Evolutionary conservation across 2,113 vertebrate species (phyloP).

Genomic region (Siniperca chuatsi): DNA sequence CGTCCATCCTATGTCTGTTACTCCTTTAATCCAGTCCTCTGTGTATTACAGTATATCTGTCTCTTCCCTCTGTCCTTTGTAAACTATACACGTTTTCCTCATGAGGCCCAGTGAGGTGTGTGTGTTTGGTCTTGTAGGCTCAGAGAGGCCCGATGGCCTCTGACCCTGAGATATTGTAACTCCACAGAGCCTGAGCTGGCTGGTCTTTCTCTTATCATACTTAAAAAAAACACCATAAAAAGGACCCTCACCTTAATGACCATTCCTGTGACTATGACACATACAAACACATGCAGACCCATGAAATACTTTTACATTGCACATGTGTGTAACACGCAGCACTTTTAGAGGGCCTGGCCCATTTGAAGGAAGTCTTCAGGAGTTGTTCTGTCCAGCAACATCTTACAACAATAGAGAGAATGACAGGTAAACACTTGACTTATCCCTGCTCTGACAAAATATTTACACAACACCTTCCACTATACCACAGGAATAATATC

Average conservation of each 20-base stretch:
- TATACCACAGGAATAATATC: not conserved
- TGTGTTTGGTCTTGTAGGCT: constrained; percentile 24
- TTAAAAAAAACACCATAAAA: constrained; percentile 31
- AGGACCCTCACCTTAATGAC: constrained; percentile 19
- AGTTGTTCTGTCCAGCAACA: constrained; percentile 1
- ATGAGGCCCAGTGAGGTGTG: not conserved
- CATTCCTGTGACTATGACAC: not conserved
- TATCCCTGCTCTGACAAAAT: constrained; percentile 30
- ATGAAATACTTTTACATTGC: not conserved
- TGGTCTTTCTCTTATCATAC: constrained; percentile 35
- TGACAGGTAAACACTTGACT: constrained; percentile 13
- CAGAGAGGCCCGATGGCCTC: constrained; percentile 33
- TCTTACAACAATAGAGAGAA: constrained; percentile 4
- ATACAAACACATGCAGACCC: constrained; percentile 8
- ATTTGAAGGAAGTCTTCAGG: not conserved
- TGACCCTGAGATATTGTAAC: constrained; percentile 44
- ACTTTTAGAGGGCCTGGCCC: not conserved
- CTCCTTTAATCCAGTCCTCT: not conserved
- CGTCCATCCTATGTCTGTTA: not conserved
- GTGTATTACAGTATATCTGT: not conserved
- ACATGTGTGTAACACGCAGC: not conserved
- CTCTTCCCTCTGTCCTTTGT: constrained; percentile 13
- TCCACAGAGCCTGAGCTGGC: constrained; percentile 22
- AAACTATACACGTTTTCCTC: not conserved
- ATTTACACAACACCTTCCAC: constrained; percentile 29